Evolutionary conservation across 2,113 vertebrate genomes (phyloP), one percentile per base, ranked within the genome.

Genomic region (Regulus satrapa): DNA sequence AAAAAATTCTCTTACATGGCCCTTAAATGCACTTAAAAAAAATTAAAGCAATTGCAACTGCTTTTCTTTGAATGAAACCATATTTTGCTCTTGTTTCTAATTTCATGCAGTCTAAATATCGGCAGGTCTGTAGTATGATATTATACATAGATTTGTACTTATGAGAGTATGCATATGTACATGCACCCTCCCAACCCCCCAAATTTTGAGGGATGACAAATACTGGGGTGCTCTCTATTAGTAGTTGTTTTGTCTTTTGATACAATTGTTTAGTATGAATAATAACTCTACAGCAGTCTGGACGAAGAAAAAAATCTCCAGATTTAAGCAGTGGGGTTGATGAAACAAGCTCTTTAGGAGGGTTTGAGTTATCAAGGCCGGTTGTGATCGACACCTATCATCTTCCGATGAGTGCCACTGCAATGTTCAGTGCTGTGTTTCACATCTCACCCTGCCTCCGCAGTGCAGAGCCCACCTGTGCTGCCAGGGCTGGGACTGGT

Each of bases 121-220:
- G 69, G 48, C 25, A 62, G 20, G 10, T 43, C 20, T 38, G 10
- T 71, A 54, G 8, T 32, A 24, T 10, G 58, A n/a, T 32, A 26
- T 31, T 62, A 31, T 28, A 7, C 12, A 31, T 49, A 5, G 23
- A 18, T 43, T 25, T 79, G 6, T 46, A 75, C 8, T 18, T 62
- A 1, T 17, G 17, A 58, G 28, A 31, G 12, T 63, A 48, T 41
- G 17, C 20, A 0, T 20, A 13, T 14, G 17, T 51, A 29, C 24
- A 4, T 5, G 7, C 7, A 11, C 13, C 10, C 12, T 23, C 7
- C 31, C 21, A 8, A 15, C 4, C 3, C 4, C 19, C 10, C 10
- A 48, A 1, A 40, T 58, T 85, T 32, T 43, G 34, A 76, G 41
- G n/a, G n/a, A 19, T 43, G 62, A 34, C 4, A 34, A 11, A 49